Evolutionary conservation across 2,113 vertebrate genomes (phyloP), one percentile per base, ranked within the genome.

Genomic region (Parus major): DNA sequence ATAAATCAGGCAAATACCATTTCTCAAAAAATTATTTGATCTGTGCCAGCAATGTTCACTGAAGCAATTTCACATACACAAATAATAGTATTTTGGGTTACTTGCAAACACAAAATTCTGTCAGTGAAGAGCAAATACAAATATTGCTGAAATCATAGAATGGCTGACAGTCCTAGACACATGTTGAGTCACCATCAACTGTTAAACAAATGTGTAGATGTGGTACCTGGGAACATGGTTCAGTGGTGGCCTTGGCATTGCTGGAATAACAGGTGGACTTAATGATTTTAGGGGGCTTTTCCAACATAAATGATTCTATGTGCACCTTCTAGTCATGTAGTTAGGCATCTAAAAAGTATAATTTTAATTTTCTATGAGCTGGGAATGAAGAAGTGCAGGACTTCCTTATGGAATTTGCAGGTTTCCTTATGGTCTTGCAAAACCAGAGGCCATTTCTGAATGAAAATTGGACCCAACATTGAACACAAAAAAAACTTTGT

Each of bases 1-100:
- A 82, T 86, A 92, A 81, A 60, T 60, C 72, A 73, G 76, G 90
- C 85, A 93, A 90, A 96, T 73, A 70, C 75, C 53, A 64, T 90
- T 91, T 56, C 71, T 85, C 63, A 59, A 73, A 42, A 85, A 81
- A 75, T 68, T 31, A 78, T 78, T 95, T 90, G 85, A 63, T 92
- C 82, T 20, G 0, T 2, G 2, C 79, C 2, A 0, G 56, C 85
- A 35, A 0, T 24, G 80, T 27, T 95, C 82, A 75, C 75, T 56
- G 79, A 63, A 77, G 59, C 64, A 53, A 49, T 93, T 82, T 73
- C 82, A 18, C 28, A 27, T 16, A 9, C 63, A 59, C 64, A 77
- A 82, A 77, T 82, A 87, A 77, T 18, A n/a, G 82, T 76, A 12
- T 17, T 93, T 87, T 50, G 3, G 13, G 71, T 61, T 70, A 41